These are phyloP conservation scores for Lasius fuliginosus DNA, from an alignment of 2,888 invertebrate genomes.

Conservation along the genomic window DNA sequence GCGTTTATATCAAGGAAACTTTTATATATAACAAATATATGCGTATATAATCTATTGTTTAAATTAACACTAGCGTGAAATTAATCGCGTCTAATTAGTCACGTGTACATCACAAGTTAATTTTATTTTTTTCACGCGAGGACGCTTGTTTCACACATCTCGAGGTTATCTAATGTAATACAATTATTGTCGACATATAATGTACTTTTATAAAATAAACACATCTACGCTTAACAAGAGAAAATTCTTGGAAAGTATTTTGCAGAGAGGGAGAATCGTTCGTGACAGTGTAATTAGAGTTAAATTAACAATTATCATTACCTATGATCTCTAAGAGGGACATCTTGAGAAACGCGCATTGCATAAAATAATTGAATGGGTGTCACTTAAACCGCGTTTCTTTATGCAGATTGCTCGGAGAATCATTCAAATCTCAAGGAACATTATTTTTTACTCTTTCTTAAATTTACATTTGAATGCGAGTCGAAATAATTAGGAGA, in stretches of 20 bases:
- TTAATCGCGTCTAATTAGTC: constrained; percentile 4
- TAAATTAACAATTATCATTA: constrained; percentile 4
- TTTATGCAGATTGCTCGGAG: constrained; percentile 17
- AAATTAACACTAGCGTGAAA: background rate
- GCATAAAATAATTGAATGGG: constrained; percentile 3
- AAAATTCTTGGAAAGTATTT: constrained; percentile 22
- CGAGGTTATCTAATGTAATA: constrained; percentile 1
- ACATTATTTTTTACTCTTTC: background rate
- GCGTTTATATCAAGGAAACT: background rate
- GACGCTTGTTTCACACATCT: background rate
- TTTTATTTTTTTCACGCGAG: background rate
- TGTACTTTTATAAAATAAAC: background rate
- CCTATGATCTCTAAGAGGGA: background rate
- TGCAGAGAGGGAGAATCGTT: background rate
- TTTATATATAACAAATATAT: background rate
- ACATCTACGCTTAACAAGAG: background rate
- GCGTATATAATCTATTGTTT: background rate
- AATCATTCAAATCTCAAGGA: background rate
- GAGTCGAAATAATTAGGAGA: background rate
- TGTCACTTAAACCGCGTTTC: background rate
- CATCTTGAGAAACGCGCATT: background rate
- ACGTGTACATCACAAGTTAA: background rate
- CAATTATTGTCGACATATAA: background rate
- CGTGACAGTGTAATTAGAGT: background rate
- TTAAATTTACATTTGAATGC: background rate